Base-by-base conservation (phyloP, 2,113 vertebrate species). In the Setophaga petechia region DNA sequence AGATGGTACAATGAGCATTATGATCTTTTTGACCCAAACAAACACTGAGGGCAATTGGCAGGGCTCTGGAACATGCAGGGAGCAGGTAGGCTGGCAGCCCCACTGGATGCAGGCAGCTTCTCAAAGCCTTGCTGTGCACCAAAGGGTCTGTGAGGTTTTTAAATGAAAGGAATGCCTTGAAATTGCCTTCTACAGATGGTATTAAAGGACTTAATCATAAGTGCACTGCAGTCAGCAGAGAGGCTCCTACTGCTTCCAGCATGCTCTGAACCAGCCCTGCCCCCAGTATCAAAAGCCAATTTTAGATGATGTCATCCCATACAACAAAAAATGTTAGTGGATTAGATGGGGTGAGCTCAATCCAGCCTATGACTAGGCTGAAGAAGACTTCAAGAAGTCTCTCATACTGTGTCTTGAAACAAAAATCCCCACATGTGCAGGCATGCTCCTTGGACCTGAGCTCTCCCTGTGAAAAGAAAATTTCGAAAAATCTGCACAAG, bases 61-160 rank as follows among this genome's bases (percentile, higher is more conserved):
- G 79, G 19, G 27, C 87, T 87, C 78, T 84, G 72, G 44, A 75
- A 78, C 61, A 68, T 2, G 12, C 33, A 46, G 62, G 37, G 54
- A 69, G 41, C 85, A 97, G 95, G 95, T 94, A 92, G 62, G n/a
- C 24, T 91, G 74, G 39, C 59, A 67, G 72, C 33, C 16, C 47
- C 51, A 23, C 35, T 57, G 44, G 33, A 16, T 81, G 23, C 18
- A 89, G 43, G 35, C 18, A 84, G 43, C 37, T 81, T 67, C 47
- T 88, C 31, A 67, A 72, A 75, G 52, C 44, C 39, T 80, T 30
- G 18, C 30, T 90, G 46, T 62, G 65, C 61, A 63, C 47, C 75
- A 87, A 65, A 28, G 51, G 27, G 16, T 71, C 55, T 86, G 33
- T 25, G 52, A 78, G 24, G 6, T 71, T 92, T 86, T 87, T 28